Base-by-base conservation (phyloP, 2,888 invertebrate species). In the Cynaeus angustus region DNA sequence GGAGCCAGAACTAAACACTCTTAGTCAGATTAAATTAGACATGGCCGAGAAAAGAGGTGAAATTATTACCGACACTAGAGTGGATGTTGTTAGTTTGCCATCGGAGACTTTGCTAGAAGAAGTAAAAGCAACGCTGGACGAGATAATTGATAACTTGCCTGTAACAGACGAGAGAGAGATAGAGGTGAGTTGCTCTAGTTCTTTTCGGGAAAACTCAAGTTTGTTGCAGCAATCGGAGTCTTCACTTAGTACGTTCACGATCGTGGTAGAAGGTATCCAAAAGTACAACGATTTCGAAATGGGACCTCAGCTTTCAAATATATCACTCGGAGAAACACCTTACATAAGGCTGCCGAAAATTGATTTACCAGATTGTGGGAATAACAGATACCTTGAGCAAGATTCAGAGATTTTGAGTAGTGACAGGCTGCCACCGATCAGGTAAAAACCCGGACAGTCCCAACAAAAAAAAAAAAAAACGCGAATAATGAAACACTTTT, bases 401-500 rank as follows among this genome's bases (percentile, higher is more conserved):
- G n/a, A 55, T 8, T 41, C 12, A 10, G 21, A 21, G 21, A 21
- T 3, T 4, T 21, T 21, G 4, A 21, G 8, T 52, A n/a, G 2
- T 21, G 37, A 53, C 3, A 65, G 28, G 45, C 26, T 65, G 38
- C 66, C 66, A 5, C 66, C 66, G 2, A 66, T 66, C 12, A 56
- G 66, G 66, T 66, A 33, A 33, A 33, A 21, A 21, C 4, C 21
- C 21, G 21, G 21, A 21, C n/a, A n/a, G n/a, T n/a, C n/a, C n/a
- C n/a, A n/a, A n/a, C n/a, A n/a, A n/a, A n/a, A n/a, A n/a, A n/a
- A n/a, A n/a, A n/a, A n/a, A n/a, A n/a, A n/a, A n/a, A n/a, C n/a
- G n/a, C n/a, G n/a, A n/a, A n/a, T n/a, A n/a, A n/a, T n/a, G n/a
- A n/a, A n/a, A n/a, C n/a, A n/a, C n/a, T n/a, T n/a, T n/a, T n/a